Conservation (phyloP, 2,113 vertebrate species). For the Ginglymostoma cirratum region DNA sequence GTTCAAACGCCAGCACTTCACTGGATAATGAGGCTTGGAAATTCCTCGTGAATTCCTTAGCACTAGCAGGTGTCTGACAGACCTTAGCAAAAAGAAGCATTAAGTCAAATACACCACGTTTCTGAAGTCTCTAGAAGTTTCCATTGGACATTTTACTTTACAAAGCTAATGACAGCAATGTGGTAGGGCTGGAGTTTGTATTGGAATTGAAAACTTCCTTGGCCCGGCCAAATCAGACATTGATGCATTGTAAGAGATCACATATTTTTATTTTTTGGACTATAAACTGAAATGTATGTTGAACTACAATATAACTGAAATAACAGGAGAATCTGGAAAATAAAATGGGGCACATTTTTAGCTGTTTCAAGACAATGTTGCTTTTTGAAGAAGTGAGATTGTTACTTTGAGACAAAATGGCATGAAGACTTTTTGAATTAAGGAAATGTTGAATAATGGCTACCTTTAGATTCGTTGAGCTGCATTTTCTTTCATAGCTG, state of each 20-base stretch:
- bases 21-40: background rate
- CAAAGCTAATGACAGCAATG: background rate
- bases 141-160: background rate
- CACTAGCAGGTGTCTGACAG: background rate
- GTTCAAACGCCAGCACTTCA: background rate
- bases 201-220: background rate
- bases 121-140: background rate
- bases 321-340: too few species aligned
- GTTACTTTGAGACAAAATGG: too few species aligned
- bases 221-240: background rate
- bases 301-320: too few species aligned
- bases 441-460: too few species aligned
- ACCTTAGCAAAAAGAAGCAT: background rate
- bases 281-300: too few species aligned
- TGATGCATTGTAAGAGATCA: background rate
- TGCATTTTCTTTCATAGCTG: too few species aligned
- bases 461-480: too few species aligned
- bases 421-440: too few species aligned
- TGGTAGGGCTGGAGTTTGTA: background rate
- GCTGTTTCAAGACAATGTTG: too few species aligned
- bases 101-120: background rate
- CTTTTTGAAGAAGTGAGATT: too few species aligned
- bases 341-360: too few species aligned
- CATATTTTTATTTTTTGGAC: too few species aligned
- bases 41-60: background rate